Base-by-base conservation (phyloP, 2,888 invertebrate species). In the Ariolimax columbianus region DNA sequence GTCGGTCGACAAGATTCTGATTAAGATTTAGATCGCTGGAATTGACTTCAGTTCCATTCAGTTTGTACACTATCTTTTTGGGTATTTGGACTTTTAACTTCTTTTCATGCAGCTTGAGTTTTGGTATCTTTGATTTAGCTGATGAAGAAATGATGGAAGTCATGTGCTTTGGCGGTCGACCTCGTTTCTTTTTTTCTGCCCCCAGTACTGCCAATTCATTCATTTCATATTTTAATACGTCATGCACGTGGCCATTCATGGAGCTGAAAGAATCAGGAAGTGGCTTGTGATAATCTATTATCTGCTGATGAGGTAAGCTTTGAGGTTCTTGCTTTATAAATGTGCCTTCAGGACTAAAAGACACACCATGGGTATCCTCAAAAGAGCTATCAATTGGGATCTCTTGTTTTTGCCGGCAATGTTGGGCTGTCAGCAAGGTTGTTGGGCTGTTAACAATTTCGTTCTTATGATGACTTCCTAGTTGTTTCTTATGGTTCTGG, bases 1-100 rank as follows among this genome's bases (percentile, higher is more conserved):
- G 92, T 88, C 95, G 95, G 87, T 95, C 95, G 89, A 96, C 93
- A 89, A 93, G 94, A 26, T 90, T 89, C 11, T 87, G 87, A 59
- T 89, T 86, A 19, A 75, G 33, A 51, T 55, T 79, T 4, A 79
- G 40, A 43, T 68, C 84, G 33, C 78, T 59, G 11, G 79, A 40
- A n/a, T 79, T 78, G 19, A 78, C 47, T 23, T 84, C 47, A 7
- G 33, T 43, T 26, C 84, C 84, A 79, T 84, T 84, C 0, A 84
- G 30, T 19, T 63, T 79, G 80, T 80, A 84, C 43, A 47, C 33
- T 26, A 84, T 7, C 0, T 80, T 77, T 11, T 36, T 70, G 26
- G 78, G 68, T 40, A 38, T 51, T 19, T 43, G 33, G 7, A 55
- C 59, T 55, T n/a, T 40, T n/a, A 23, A 0, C 4, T 59, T 75